Base-by-base conservation (phyloP, 2,888 invertebrate genomes). In the Osmoderma eremita region DNA sequence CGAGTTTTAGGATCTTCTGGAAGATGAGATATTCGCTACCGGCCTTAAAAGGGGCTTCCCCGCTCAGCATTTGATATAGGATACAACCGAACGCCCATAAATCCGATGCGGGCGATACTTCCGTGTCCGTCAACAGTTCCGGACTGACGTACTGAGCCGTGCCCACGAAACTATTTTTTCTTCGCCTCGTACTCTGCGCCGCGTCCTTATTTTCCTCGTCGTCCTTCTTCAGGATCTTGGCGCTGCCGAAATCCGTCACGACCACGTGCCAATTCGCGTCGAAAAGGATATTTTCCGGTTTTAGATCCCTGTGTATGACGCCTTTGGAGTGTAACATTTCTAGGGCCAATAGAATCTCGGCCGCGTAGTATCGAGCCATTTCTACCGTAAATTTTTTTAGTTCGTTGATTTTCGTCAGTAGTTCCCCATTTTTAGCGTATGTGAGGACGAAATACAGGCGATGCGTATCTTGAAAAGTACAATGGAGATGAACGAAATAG, bases 81-180 rank as follows among this genome's bases (percentile, higher is more conserved):
- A 98, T 95, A 82, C 97, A 98, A 24, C 98, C 99, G 50, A 97
- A 85, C 0, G 98, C 98, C 99, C 99, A 99, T 66, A 98, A 85
- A 83, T 99, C 99, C 12, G 94, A 93, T 45, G 93, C 88, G 64
- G 88, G 87, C 62, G 91, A 89, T 1, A 89, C 89, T 39, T 79
- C 78, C 68, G 91, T 89, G 78, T 93, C 91, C 68, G 90, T 92
- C 58, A 99, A 85, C 70, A 98, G 88, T 84, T 99, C 99, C 1
- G 99, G 99, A 65, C 97, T 97, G 0, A 99, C 97, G 82, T 98
- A 99, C 81, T 98, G 98, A 1, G 99, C 98, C 10, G 98, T 99
- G 56, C 99, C 99, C 12, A 98, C 98, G 83, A 99, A 98, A 81
- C 94, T 94, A 77, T 91, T 91, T 75, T 88, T 88, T 68, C 93